A percentile compares a stretch with the other conserved stretches of the same genome.
Evolutionary conservation across 2,113 vertebrate species (phyloP).

Genomic region (Equus przewalskii): DNA sequence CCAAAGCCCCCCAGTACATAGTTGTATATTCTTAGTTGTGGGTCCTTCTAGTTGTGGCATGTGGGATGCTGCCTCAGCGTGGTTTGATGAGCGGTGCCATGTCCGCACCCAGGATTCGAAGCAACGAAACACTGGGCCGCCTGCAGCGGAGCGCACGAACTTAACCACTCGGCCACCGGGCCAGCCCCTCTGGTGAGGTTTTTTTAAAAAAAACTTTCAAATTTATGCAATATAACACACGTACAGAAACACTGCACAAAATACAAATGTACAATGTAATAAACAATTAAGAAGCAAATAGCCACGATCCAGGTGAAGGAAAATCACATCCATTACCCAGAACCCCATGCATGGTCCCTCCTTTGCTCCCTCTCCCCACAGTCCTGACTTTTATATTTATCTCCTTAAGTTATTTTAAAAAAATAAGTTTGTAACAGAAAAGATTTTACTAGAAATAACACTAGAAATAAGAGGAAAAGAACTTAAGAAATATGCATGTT

Average conservation of each 20-base stretch:
- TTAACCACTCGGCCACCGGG: too few species aligned
- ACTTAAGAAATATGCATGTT: neutral
- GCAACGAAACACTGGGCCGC: too few species aligned
- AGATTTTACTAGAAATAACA: neutral
- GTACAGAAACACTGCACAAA: neutral
- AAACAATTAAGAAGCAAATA: neutral
- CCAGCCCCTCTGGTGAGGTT: neutral
- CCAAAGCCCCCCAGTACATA: too few species aligned
- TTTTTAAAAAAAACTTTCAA: neutral
- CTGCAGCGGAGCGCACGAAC: too few species aligned
- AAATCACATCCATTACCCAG: neutral
- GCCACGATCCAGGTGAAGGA: neutral
- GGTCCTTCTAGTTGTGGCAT: too few species aligned
- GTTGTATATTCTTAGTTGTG: too few species aligned
- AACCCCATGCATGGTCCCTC: neutral
- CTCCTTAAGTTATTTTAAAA: neutral
- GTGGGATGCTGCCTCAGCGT: too few species aligned
- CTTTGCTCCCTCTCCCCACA: neutral
- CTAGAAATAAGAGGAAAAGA: constrained; percentile 20
- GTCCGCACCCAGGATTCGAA: too few species aligned
- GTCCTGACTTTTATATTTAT: neutral
- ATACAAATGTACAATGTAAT: neutral
- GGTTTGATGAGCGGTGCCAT: too few species aligned
- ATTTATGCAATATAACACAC: neutral
- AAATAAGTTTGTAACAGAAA: constrained; percentile 25